phyloP scores from a whole-genome alignment of 2,113 vertebrate genomes.

The Papio anubis region DNA sequence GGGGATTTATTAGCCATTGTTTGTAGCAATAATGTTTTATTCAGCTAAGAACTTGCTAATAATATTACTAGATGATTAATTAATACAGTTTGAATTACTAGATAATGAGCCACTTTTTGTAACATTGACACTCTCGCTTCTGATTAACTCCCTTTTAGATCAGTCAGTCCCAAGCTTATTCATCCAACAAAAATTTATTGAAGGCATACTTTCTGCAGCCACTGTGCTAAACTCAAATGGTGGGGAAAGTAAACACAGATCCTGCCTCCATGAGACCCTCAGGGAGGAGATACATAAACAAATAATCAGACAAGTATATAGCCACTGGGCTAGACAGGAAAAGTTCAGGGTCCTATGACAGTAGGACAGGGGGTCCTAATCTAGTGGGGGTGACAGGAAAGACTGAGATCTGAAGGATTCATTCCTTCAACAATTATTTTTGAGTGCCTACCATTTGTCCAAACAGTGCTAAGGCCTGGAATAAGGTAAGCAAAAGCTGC shows the following conservation, averaged over 20 bases:
- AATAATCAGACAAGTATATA: neutral
- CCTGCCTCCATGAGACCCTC: neutral
- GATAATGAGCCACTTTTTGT: neutral
- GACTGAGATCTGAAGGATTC: neutral
- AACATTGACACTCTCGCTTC: neutral
- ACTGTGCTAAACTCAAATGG: neutral
- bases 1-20: neutral
- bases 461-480: neutral
- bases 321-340: neutral
- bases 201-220: neutral
- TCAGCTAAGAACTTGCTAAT: neutral
- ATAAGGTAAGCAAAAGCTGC: neutral
- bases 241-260: neutral
- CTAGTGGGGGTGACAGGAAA: neutral
- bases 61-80: neutral
- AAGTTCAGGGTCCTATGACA: neutral
- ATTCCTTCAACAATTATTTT: neutral
- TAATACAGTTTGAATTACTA: neutral
- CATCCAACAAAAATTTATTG: neutral
- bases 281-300: neutral
- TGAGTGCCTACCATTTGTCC: neutral
- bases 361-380: neutral
- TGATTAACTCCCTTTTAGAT: neutral
- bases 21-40: neutral
- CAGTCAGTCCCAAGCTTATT: neutral